These are phyloP conservation scores for Sinosuthora webbiana DNA, from an alignment of 2,113 vertebrate genomes.

Conservation along the genomic window DNA sequence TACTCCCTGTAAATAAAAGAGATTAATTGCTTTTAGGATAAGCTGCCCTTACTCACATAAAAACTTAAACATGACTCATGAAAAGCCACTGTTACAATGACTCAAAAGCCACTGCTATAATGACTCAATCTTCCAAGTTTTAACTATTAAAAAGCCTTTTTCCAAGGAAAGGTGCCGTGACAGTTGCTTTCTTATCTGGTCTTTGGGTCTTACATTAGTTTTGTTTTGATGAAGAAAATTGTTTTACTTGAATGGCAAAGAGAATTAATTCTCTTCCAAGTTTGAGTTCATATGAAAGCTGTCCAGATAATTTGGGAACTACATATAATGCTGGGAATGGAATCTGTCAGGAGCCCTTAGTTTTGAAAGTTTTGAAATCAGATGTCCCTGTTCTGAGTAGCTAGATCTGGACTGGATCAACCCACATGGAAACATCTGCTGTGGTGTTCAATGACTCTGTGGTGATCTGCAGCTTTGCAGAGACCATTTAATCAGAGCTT, in stretches of 20 bases:
- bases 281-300: not conserved
- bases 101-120: not conserved
- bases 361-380: not conserved
- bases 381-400: not conserved
- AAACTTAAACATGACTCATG: not conserved
- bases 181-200: not conserved
- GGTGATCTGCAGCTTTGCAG: not conserved
- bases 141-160: not conserved
- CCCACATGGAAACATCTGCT: not conserved
- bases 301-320: not conserved
- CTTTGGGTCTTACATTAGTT: not conserved
- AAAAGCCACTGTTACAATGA: not conserved
- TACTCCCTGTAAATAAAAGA: not conserved
- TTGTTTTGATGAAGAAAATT: not conserved
- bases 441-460: not conserved
- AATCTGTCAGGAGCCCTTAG: not conserved
- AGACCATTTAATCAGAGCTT: not conserved
- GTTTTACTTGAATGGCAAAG: not conserved
- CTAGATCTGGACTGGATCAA: not conserved
- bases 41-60: not conserved
- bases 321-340: not conserved
- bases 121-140: not conserved
- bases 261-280: not conserved
- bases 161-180: not conserved
- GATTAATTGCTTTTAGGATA: not conserved